Base-by-base conservation (phyloP, 2,797 vertebrate genomes). In the Clarias laeviceps region DNA sequence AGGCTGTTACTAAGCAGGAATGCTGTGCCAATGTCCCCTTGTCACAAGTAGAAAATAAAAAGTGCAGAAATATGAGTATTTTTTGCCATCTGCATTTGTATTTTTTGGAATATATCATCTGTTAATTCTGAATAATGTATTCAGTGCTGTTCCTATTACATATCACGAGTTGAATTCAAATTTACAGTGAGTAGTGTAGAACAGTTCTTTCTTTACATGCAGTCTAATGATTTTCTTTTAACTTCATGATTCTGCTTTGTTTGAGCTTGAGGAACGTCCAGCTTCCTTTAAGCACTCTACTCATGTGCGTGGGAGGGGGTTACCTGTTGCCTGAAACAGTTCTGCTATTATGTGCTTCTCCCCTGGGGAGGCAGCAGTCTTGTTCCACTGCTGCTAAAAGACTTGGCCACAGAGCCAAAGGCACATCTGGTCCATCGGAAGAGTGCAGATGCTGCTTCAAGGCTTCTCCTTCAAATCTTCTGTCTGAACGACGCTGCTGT, bases 251-350 rank as follows among this genome's bases (percentile, higher is more conserved):
- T 56, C 72, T 32, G 50, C n/a, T 54, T 76, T 74, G 45, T 74
- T 74, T 54, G 50, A 77, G 27, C 20, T 59, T 37, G 20, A 59
- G 29, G 56, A 61, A 24, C 76, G 5, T 82, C 78, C 61, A 87
- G 84, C 34, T 83, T n/a, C 65, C 32, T 69, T 18, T 73, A 18
- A 74, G 37, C 57, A 82, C 80, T 77, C 70, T 76, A 54, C 18
- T 59, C 18, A 24, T 29, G 56, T 5, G 54, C 20, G 37, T 27
- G 37, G 29, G 65, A 83, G 90, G 92, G 91, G 89, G 91, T 91
- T 94, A 95, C 95, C 94, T 94, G 94, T 93, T 94, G 93, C 86
- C 91, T 92, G 89, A 93, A 94, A 93, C 93, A 93, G 92, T 91
- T 93, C 88, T 91, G 88, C 91, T 93, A 94, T 93, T 94, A 94